Percentiles rank a stretch among this genome's conserved stretches.
phyloP scores from a whole-genome alignment of 2,113 vertebrate species.

The Suncus etruscus region DNA sequence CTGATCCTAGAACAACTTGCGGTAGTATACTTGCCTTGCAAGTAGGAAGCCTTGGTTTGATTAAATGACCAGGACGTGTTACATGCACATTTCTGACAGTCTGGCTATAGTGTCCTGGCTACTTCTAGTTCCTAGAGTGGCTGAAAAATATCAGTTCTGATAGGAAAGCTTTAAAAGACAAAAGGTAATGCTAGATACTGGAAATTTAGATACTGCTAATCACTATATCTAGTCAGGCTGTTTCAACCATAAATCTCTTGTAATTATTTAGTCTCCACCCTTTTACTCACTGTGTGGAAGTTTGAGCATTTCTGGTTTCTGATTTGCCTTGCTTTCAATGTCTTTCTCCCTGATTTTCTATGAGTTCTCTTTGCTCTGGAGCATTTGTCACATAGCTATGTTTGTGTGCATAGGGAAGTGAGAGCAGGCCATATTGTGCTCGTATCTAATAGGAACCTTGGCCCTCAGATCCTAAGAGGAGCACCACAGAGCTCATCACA shows the following conservation, averaged over 20 bases:
- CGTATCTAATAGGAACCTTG: background rate
- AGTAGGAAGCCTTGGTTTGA: too few species aligned
- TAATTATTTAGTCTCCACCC: background rate
- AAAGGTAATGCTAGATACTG: rapidly evolving
- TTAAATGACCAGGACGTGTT: background rate
- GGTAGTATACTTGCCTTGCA: too few species aligned
- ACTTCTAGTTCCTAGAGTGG: background rate
- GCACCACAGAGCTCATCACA: background rate
- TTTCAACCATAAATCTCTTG: background rate
- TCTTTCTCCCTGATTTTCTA: background rate
- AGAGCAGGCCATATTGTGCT: background rate
- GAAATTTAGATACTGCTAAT: background rate
- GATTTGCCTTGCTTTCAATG: background rate
- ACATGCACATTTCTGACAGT: background rate
- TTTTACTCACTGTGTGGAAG: background rate
- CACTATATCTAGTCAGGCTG: background rate
- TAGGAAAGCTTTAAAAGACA: background rate
- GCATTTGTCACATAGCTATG: too few species aligned
- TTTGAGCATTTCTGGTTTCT: background rate
- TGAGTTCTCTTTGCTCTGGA: background rate
- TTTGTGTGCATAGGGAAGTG: background rate
- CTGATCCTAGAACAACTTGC: background rate
- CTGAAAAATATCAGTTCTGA: background rate
- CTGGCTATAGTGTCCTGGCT: background rate
- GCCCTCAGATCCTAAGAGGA: background rate